Conservation (phyloP, 2,113 vertebrate genomes). For the Cryptotis parvus region DNA sequence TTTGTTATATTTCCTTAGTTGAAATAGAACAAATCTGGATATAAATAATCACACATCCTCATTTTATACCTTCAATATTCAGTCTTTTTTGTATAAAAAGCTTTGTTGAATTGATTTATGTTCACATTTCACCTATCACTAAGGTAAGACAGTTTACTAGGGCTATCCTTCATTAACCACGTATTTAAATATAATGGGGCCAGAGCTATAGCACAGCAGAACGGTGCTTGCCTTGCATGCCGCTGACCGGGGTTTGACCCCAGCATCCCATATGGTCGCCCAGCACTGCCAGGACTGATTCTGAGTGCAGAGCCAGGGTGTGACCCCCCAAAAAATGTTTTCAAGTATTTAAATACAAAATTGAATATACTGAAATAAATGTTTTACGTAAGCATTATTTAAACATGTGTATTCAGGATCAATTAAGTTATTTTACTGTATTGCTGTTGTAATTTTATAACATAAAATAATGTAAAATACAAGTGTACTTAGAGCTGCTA, state of each 20-base stretch:
- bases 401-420: not conserved
- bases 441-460: conserved; percentile 27
- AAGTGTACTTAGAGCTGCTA: not conserved
- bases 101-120: conserved; percentile 30
- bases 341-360: conserved; percentile 35
- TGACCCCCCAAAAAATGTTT: too few species aligned
- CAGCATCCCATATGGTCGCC: too few species aligned
- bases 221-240: too few species aligned
- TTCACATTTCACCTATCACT: not conserved
- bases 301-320: too few species aligned
- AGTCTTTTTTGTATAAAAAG: not conserved
- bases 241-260: too few species aligned
- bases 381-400: not conserved
- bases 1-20: conserved; percentile 7
- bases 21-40: conserved; percentile 42
- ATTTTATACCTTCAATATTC: not conserved
- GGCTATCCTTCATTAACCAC: conserved; percentile 3
- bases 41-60: conserved; percentile 42
- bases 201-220: too few species aligned
- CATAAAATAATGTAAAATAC: not conserved
- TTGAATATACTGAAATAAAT: conserved; percentile 15
- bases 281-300: too few species aligned
- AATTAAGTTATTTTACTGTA: not conserved
- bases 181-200: conserved; percentile 42
- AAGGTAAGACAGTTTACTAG: not conserved